These are phyloP conservation scores for Mycalesis mineus DNA, from an alignment of 2,888 invertebrate genomes.

Conservation along the genomic window DNA sequence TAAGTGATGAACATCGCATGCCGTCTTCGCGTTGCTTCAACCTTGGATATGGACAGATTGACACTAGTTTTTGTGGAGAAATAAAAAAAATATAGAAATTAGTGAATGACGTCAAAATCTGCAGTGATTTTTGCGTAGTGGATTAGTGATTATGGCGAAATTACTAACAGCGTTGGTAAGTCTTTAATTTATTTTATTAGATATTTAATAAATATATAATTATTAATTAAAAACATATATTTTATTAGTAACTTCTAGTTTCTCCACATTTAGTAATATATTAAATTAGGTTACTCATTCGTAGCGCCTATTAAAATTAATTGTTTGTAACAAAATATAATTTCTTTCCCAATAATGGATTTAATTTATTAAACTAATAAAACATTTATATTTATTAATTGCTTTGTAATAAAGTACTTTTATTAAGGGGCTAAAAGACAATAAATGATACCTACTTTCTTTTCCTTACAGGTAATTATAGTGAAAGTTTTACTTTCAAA, in stretches of 20 bases:
- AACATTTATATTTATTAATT: neutral
- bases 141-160: constrained; percentile 49
- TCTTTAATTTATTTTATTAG: constrained; percentile 17
- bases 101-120: constrained; percentile 32
- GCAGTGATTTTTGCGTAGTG: constrained; percentile 29
- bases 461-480: constrained; percentile 54
- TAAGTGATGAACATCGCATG: constrained; percentile 50
- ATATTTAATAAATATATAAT: neutral
- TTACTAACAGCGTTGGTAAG: constrained; percentile 54
- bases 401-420: neutral
- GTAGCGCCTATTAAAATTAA: too few species aligned
- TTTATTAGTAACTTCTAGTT: neutral
- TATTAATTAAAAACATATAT: neutral
- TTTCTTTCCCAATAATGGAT: too few species aligned
- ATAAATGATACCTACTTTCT: constrained; percentile 2
- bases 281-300: neutral
- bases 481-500: constrained; percentile 54
- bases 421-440: neutral
- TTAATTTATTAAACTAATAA: neutral
- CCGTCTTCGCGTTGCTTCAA: constrained; percentile 61
- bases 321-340: too few species aligned
- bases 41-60: constrained; percentile 69
- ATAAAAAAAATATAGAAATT: constrained; percentile 29
- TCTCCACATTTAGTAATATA: neutral
- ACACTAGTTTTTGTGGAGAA: constrained; percentile 31